These are phyloP conservation scores for Noctua janthe DNA, from an alignment of 2,888 invertebrate species.

Conservation along the genomic window DNA sequence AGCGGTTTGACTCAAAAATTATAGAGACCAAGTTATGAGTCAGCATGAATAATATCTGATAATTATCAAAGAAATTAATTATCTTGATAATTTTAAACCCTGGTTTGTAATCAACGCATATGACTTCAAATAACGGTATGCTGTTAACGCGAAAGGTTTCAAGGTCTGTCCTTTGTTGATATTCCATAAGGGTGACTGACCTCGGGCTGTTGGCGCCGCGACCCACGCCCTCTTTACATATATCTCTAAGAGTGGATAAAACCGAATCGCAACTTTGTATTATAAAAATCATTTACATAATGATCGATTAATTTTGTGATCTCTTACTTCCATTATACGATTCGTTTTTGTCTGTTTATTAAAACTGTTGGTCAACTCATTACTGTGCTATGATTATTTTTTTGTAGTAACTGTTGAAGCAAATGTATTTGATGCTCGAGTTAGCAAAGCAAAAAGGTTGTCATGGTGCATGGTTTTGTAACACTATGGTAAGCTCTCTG, in stretches of 20 bases:
- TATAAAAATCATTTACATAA: constrained; percentile 9
- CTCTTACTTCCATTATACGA: background rate
- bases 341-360: constrained; percentile 5
- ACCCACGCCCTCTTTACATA: constrained; percentile 68
- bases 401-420: constrained; percentile 34
- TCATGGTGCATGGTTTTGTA: constrained; percentile 37
- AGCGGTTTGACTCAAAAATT: background rate
- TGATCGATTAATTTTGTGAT: constrained; percentile 3
- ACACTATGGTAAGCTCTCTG: constrained; percentile 30
- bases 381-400: constrained; percentile 13
- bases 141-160: constrained; percentile 59
- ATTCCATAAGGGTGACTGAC: constrained; percentile 77
- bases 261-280: constrained; percentile 6
- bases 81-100: background rate
- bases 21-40: background rate
- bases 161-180: constrained; percentile 73
- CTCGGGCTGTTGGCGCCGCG: constrained; percentile 68
- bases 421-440: constrained; percentile 37
- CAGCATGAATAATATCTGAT: background rate
- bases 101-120: constrained; percentile 25
- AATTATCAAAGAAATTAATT: too few relatives aligned
- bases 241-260: constrained; percentile 26
- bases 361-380: constrained; percentile 16
- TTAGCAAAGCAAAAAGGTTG: constrained; percentile 38
- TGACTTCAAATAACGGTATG: constrained; percentile 40